Evolutionary conservation across 2,797 vertebrate genomes (phyloP).

Genomic region (Podargus strigoides): DNA sequence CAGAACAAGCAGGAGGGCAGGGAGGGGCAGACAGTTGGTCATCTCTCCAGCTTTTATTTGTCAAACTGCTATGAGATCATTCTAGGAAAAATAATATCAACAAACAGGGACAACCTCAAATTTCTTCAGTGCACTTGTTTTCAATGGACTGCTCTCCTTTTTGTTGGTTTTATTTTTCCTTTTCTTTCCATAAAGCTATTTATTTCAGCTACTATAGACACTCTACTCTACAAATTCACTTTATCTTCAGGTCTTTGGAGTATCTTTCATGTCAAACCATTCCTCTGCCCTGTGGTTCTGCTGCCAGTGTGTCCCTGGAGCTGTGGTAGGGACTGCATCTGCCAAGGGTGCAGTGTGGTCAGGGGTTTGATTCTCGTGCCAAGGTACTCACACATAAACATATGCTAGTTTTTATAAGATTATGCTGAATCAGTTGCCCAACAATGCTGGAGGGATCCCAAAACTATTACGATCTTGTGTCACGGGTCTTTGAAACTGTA

Average conservation of each 20-base stretch:
- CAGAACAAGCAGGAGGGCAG: neutral
- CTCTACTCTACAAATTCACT: neutral
- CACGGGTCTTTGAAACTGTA: neutral
- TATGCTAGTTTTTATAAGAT: neutral
- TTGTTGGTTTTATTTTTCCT: neutral
- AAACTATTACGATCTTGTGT: neutral
- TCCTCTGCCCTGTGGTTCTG: neutral
- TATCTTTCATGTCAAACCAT: neutral
- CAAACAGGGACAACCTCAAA: neutral
- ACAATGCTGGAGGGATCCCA: constrained; percentile 19
- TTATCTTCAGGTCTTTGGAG: neutral
- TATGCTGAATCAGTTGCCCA: constrained; percentile 5
- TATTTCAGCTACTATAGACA: neutral
- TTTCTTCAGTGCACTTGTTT: neutral
- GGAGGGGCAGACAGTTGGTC: neutral
- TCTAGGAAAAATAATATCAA: neutral
- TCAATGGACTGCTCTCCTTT: neutral
- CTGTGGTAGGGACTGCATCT: neutral
- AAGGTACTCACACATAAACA: neutral
- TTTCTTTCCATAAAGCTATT: neutral
- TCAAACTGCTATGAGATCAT: neutral
- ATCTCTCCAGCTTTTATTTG: neutral
- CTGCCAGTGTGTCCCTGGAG: neutral
- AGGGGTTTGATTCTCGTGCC: neutral
- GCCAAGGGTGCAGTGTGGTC: neutral